Evolutionary conservation across 23 tunicate species (phyloP).

Genomic region (Ascidia mentula): DNA sequence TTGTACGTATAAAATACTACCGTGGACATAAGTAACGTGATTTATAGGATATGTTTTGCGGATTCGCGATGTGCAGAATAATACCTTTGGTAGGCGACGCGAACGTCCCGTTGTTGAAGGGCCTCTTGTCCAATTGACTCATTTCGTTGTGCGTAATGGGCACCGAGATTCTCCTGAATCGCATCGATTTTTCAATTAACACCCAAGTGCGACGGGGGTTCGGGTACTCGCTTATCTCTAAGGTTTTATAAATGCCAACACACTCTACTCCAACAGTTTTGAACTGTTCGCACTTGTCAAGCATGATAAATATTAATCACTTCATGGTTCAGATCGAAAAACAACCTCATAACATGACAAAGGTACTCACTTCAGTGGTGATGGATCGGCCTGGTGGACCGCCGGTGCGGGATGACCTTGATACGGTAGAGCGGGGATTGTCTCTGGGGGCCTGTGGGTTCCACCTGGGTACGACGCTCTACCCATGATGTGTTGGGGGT

Average conservation of each 20-base stretch:
- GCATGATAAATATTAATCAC: too few relatives aligned
- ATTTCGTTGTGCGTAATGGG: slow-evolving; percentile 40
- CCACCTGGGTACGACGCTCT: background rate
- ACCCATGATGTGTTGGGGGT: background rate
- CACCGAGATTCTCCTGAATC: slow-evolving; percentile 34
- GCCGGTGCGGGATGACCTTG: background rate
- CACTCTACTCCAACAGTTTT: too few relatives aligned
- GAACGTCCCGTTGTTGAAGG: background rate
- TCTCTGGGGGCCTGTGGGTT: background rate
- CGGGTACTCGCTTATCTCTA: background rate
- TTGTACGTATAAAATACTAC: too few relatives aligned
- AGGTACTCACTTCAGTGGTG: background rate
- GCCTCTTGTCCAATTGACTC: slow-evolving; percentile 11
- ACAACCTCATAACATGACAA: background rate
- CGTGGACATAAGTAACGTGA: too few relatives aligned
- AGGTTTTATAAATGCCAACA: too few relatives aligned
- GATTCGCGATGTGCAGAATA: background rate
- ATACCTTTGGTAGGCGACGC: background rate
- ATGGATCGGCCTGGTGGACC: background rate
- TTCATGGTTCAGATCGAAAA: background rate
- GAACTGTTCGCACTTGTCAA: too few relatives aligned
- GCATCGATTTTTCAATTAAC: background rate
- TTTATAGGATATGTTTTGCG: too few relatives aligned
- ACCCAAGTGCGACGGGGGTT: background rate
- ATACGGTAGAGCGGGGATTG: background rate